These are phyloP conservation scores for Paralichthys olivaceus DNA, from an alignment of 2,113 vertebrate genomes.

Conservation along the genomic window DNA sequence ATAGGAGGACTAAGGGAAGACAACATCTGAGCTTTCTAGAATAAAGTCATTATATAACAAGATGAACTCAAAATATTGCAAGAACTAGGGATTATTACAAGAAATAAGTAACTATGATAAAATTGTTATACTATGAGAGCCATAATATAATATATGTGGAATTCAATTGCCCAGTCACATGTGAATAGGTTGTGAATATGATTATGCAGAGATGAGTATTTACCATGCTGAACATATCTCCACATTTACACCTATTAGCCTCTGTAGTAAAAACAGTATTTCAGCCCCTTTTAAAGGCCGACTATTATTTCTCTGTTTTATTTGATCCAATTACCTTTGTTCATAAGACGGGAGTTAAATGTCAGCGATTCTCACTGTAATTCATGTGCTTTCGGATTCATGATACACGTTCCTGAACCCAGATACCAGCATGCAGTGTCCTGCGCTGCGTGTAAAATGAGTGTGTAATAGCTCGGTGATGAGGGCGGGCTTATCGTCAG, in stretches of 20 bases:
- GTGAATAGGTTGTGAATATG: slow-evolving; percentile 50
- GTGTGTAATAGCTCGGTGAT: slow-evolving; percentile 56
- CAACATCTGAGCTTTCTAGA: no score
- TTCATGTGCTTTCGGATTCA: slow-evolving; percentile 22
- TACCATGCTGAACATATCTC: slow-evolving; percentile 56
- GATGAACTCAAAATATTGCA: no score
- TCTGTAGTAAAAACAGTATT: slow-evolving; percentile 47
- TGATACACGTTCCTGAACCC: slow-evolving; percentile 45
- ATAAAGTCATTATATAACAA: no score
- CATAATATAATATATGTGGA: slow-evolving; percentile 23
- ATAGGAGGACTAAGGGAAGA: no score
- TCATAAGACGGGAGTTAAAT: slow-evolving; percentile 57
- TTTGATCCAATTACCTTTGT: slow-evolving; percentile 64
- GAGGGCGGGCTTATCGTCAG: slow-evolving; percentile 45
- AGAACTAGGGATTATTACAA: no score
- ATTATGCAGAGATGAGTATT: slow-evolving; percentile 58
- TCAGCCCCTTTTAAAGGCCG: slow-evolving; percentile 43
- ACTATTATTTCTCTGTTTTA: slow-evolving; percentile 29
- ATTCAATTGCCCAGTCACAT: slow-evolving; percentile 55
- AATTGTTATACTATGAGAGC: no score
- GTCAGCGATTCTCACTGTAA: slow-evolving; percentile 49
- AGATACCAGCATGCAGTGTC: slow-evolving; percentile 12
- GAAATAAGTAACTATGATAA: no score
- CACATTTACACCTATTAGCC: slow-evolving; percentile 53
- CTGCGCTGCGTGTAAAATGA: slow-evolving; percentile 28